A percentile compares a stretch with the other conserved stretches of the same genome.
Evolutionary conservation across 2,113 vertebrate species (phyloP).

Genomic region (Engystomops pustulosus): DNA sequence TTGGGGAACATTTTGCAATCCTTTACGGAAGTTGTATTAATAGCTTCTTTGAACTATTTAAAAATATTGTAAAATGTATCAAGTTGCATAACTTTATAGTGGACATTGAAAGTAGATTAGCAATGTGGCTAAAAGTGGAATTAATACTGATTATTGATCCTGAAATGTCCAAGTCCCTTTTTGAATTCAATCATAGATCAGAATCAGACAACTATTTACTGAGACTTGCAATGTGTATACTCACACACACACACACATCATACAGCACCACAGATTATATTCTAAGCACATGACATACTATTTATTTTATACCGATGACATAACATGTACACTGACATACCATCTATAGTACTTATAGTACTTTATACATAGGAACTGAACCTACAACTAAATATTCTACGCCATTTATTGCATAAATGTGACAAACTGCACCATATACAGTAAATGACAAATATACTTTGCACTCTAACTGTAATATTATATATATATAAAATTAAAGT

Average conservation of each 20-base stretch:
- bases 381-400: too few species aligned
- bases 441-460: too few species aligned
- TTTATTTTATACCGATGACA: background rate
- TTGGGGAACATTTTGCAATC: background rate
- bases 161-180: background rate
- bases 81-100: background rate
- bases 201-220: background rate
- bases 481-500: too few species aligned
- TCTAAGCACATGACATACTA: background rate
- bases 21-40: background rate
- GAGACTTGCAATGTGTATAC: background rate
- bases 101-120: background rate
- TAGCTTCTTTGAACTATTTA: background rate
- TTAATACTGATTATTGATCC: background rate
- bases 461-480: too few species aligned
- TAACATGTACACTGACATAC: background rate
- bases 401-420: too few species aligned
- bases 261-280: too few species aligned
- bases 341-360: too few species aligned
- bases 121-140: background rate
- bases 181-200: background rate
- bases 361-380: too few species aligned
- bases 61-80: background rate
- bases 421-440: too few species aligned
- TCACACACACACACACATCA: too few species aligned